These are phyloP conservation scores for Porites divaricata DNA, from an alignment of 92 coral and sea anemone genomes.

Conservation along the genomic window DNA sequence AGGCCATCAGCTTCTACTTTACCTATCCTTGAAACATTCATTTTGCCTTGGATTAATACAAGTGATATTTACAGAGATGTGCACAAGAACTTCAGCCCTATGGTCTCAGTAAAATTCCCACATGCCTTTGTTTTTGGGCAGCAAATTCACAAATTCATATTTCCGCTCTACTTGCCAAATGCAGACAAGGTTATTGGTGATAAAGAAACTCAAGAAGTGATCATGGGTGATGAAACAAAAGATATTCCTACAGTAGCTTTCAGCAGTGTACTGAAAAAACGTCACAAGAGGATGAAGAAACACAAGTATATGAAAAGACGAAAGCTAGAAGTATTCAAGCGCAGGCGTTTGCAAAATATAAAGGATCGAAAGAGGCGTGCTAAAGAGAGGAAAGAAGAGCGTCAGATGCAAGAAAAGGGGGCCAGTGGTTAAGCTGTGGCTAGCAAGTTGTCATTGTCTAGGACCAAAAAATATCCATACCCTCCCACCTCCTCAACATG, in stretches of 20 bases:
- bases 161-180: conserved; percentile 3
- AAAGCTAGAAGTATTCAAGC: conserved; percentile 84
- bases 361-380: conserved; percentile 75
- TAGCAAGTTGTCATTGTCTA: too few relatives aligned
- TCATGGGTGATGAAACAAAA: conserved; percentile 29
- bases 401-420: background rate
- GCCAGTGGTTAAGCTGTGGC: background rate
- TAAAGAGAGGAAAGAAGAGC: conserved; percentile 71
- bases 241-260: conserved; percentile 18
- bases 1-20: background rate
- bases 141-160: background rate
- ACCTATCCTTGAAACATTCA: background rate
- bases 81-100: background rate
- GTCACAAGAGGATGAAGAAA: conserved; percentile 91
- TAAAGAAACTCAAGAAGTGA: background rate
- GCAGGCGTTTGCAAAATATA: conserved; percentile 83
- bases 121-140: background rate
- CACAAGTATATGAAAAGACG: conserved; percentile 96
- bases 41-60: background rate
- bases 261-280: conserved; percentile 84
- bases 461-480: too few relatives aligned
- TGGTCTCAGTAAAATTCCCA: background rate
- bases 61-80: background rate
- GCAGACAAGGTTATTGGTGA: conserved; percentile 22
- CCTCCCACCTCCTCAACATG: too few relatives aligned